Conservation (phyloP, 2,113 vertebrate species). For the Pungitius pungitius region DNA sequence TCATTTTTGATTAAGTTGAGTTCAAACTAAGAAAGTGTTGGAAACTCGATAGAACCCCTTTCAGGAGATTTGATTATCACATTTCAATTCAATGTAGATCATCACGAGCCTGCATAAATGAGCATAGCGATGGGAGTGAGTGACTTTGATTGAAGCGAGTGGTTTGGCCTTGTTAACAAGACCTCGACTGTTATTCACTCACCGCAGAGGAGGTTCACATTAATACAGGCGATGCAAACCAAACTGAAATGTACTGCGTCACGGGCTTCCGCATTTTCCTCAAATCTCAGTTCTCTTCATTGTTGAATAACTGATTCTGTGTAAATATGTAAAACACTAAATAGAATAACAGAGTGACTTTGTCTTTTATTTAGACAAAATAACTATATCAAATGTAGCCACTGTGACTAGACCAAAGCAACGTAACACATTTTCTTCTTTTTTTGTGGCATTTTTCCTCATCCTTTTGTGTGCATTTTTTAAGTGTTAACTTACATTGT, state of each 20-base stretch:
- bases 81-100: constrained; percentile 11
- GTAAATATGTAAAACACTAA: constrained; percentile 80
- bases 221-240: constrained; percentile 24
- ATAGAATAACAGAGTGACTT: constrained; percentile 72
- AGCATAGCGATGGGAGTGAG: constrained; percentile 16
- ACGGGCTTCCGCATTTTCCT: background rate
- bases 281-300: constrained; percentile 35
- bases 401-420: constrained; percentile 91
- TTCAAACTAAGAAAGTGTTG: constrained; percentile 24
- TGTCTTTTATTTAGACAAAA: constrained; percentile 74
- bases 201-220: constrained; percentile 30
- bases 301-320: constrained; percentile 54
- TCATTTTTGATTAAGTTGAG: constrained; percentile 12
- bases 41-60: background rate
- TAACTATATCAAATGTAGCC: constrained; percentile 79
- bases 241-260: constrained; percentile 39
- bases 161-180: constrained; percentile 31
- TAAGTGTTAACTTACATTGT: constrained; percentile 56
- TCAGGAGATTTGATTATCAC: background rate
- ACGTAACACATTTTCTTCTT: constrained; percentile 73
- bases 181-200: constrained; percentile 58
- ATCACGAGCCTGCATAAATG: constrained; percentile 30
- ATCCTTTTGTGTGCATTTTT: constrained; percentile 56
- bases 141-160: constrained; percentile 19
- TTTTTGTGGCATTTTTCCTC: constrained; percentile 65